A percentile compares a stretch with the other conserved stretches of the same genome.
Conservation (phyloP, 2,888 invertebrate genomes). For the Mesorhabditis sp. region DNA sequence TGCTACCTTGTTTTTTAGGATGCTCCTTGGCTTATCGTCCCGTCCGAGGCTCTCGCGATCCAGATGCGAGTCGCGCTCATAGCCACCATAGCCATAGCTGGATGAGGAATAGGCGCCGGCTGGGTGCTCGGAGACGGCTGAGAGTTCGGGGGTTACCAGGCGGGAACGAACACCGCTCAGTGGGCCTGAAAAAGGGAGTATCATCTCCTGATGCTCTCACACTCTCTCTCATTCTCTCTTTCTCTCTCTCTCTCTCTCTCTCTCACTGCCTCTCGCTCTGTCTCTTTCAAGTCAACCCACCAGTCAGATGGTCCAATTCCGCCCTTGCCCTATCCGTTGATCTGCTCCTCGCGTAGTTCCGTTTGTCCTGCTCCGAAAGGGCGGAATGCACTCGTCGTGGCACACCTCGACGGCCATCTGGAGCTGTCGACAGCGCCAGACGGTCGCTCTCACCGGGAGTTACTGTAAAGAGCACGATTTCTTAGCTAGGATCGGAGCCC, state of each 20-base stretch:
- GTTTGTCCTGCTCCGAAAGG: conserved; percentile 33
- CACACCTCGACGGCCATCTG: not conserved
- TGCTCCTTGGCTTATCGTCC: conserved; percentile 40
- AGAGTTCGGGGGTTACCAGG: conserved; percentile 37
- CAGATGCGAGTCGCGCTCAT: not conserved
- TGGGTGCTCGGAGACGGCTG: conserved; percentile 35
- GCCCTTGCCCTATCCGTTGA: conserved; percentile 40
- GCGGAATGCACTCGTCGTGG: conserved; percentile 32
- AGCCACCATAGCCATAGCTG: conserved; percentile 16
- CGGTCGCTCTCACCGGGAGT: conserved; percentile 11
- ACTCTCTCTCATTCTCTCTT: too few species aligned
- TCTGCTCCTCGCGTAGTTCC: conserved; percentile 30
- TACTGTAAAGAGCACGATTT: not conserved
- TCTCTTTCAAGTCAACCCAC: conserved; percentile 4
- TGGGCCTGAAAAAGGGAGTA: conserved; percentile 10
- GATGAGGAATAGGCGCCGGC: not conserved
- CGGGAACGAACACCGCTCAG: conserved; percentile 12
- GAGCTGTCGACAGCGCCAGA: not conserved
- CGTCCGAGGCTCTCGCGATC: conserved; percentile 23
- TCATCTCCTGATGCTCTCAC: not conserved
- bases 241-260: too few species aligned
- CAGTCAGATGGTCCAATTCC: conserved; percentile 21
- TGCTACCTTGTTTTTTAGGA: conserved; percentile 54
- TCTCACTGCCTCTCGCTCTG: too few species aligned
- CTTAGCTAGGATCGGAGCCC: not conserved